Conservation (phyloP, 2,797 vertebrate species). For the Pseudochirops cupreus region DNA sequence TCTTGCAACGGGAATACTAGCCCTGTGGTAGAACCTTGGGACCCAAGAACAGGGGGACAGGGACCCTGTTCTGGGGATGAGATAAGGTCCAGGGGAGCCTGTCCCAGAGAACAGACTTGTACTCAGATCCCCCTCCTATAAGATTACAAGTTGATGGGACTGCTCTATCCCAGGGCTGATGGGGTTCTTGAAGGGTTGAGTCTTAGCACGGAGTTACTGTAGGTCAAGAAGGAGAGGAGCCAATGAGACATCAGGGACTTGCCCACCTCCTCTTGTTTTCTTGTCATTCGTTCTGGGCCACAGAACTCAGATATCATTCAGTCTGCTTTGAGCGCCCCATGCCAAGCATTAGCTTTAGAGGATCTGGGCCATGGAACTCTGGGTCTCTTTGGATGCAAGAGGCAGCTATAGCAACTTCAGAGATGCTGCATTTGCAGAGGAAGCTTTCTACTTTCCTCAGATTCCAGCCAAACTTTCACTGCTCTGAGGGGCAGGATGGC, state of each 20-base stretch:
- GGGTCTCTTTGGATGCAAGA: neutral
- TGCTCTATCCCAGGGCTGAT: neutral
- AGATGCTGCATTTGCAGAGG: neutral
- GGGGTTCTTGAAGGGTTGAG: neutral
- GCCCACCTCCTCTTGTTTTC: neutral
- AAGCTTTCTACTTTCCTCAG: neutral
- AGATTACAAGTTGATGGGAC: neutral
- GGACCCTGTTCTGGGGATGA: neutral
- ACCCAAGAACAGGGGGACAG: neutral
- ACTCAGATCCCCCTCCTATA: neutral
- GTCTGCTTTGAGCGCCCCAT: neutral
- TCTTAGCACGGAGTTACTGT: neutral
- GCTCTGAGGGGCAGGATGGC: neutral
- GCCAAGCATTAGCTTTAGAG: neutral
- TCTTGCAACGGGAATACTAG: neutral
- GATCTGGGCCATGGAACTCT: neutral
- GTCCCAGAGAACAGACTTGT: neutral
- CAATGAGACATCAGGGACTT: neutral
- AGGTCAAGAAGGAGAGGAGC: neutral
- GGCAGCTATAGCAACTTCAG: neutral
- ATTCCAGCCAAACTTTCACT: neutral
- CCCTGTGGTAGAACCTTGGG: neutral
- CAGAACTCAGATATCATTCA: neutral
- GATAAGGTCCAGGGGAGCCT: conserved; percentile 3
- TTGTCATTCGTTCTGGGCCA: neutral